Conservation (phyloP, 2,113 vertebrate genomes). For the Erpornis zantholeuca region DNA sequence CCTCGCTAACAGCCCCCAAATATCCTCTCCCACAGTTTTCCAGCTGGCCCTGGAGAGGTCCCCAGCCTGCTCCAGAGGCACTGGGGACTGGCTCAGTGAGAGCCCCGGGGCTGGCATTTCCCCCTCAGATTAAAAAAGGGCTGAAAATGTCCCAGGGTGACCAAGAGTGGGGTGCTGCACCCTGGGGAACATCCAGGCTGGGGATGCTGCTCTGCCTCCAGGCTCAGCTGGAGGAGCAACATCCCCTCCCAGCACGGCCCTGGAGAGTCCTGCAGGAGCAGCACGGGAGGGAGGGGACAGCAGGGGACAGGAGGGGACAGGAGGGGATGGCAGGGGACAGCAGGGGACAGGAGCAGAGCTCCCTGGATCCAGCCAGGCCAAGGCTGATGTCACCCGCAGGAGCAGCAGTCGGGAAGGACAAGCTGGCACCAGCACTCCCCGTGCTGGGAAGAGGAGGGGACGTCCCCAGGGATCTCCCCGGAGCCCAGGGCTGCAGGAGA, state of each 20-base stretch:
- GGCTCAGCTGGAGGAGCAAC: neutral
- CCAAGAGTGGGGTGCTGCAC: neutral
- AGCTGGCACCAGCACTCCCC: neutral
- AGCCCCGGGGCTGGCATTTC: neutral
- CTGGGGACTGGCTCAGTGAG: neutral
- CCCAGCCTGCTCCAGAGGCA: neutral
- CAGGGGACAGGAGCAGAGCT: neutral
- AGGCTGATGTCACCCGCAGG: accelerated
- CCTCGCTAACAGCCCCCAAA: neutral
- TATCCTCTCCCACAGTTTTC: neutral
- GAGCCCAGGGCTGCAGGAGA: neutral
- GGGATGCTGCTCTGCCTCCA: neutral
- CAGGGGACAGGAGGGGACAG: neutral
- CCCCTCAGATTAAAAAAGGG: neutral
- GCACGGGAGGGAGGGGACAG: neutral
- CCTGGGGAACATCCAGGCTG: neutral
- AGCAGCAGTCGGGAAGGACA: neutral
- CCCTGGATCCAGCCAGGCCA: accelerated
- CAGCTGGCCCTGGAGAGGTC: neutral
- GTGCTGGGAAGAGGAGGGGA: neutral
- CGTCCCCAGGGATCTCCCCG: neutral
- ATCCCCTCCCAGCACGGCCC: neutral
- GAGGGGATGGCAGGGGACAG: neutral
- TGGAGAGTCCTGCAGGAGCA: neutral
- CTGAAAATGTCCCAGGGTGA: neutral